phyloP scores from a whole-genome alignment of 1,140 invertebrate genomes.

The Penaeus japonicus region DNA sequence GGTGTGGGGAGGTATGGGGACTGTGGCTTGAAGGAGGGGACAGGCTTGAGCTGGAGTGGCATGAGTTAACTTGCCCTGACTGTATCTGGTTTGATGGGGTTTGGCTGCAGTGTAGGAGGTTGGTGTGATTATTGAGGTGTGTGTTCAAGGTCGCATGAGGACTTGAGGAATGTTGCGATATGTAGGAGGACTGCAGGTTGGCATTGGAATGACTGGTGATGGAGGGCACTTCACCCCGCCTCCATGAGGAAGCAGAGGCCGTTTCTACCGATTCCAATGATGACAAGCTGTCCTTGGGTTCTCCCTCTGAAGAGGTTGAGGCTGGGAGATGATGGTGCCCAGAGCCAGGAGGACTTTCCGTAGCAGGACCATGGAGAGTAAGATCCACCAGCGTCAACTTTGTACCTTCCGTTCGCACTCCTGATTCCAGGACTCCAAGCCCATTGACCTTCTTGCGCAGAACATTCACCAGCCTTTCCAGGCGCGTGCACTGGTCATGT shows the following conservation, averaged over 20 bases:
- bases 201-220: conserved; percentile 14
- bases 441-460: conserved; percentile 46
- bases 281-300: conserved; percentile 38
- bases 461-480: conserved; percentile 29
- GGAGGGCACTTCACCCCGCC: conserved; percentile 31
- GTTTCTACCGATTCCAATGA: conserved; percentile 44
- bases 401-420: conserved; percentile 6
- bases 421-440: conserved; percentile 11
- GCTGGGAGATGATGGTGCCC: neutral
- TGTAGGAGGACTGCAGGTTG: conserved; percentile 17
- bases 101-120: neutral
- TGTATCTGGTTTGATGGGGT: neutral
- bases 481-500: conserved; percentile 30
- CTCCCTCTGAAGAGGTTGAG: conserved; percentile 47
- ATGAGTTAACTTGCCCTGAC: neutral
- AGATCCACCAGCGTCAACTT: conserved; percentile 42
- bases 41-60: conserved; percentile 15
- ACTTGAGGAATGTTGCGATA: conserved; percentile 16
- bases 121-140: conserved; percentile 1
- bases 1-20: conserved; percentile 25
- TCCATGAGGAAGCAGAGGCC: conserved; percentile 45
- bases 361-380: conserved; percentile 9
- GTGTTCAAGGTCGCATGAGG: neutral
- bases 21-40: conserved; percentile 1
- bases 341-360: neutral